These are phyloP conservation scores for Lampris incognitus DNA, from an alignment of 2,113 vertebrate genomes.

Conservation along the genomic window DNA sequence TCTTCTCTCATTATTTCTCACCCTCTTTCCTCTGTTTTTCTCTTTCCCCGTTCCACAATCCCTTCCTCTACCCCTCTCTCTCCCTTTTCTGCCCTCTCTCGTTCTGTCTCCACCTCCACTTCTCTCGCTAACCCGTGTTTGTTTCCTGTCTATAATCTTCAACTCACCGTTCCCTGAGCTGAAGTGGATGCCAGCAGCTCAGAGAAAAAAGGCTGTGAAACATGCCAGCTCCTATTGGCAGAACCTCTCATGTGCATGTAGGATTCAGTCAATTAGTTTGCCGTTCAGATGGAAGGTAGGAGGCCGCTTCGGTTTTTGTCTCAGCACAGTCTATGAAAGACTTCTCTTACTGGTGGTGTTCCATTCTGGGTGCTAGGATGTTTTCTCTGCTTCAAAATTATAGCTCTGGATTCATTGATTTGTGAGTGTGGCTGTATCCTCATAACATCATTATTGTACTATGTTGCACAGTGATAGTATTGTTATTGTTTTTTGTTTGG, in stretches of 20 bases:
- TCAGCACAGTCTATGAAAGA: slow-evolving; percentile 44
- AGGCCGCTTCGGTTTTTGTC: slow-evolving; percentile 58
- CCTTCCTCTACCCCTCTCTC: slow-evolving; percentile 36
- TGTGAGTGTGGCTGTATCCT: slow-evolving; percentile 64
- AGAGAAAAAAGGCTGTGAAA: slow-evolving; percentile 75
- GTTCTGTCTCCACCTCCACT: slow-evolving; percentile 21
- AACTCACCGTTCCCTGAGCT: slow-evolving; percentile 60
- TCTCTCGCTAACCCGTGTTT: slow-evolving; percentile 62
- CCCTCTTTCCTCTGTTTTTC: slow-evolving; percentile 35
- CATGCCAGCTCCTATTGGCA: slow-evolving; percentile 70
- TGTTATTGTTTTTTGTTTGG: slow-evolving; percentile 1
- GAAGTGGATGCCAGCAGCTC: slow-evolving; percentile 64
- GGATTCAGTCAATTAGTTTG: slow-evolving; percentile 73
- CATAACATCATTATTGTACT: slow-evolving; percentile 55
- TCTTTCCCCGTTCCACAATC: slow-evolving; percentile 12
- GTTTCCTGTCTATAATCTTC: slow-evolving; percentile 76
- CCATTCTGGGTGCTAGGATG: slow-evolving; percentile 54
- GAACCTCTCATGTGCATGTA: slow-evolving; percentile 66
- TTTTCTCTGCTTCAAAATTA: slow-evolving; percentile 66
- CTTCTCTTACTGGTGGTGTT: slow-evolving; percentile 43
- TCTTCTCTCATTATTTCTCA: slow-evolving; percentile 73
- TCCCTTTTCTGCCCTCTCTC: slow-evolving; percentile 45
- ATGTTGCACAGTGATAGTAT: slow-evolving; percentile 15
- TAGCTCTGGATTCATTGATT: slow-evolving; percentile 62
- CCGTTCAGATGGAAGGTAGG: slow-evolving; percentile 42